Base-by-base conservation (phyloP, 2,113 vertebrate genomes). In the Chaenogobius annularis region DNA sequence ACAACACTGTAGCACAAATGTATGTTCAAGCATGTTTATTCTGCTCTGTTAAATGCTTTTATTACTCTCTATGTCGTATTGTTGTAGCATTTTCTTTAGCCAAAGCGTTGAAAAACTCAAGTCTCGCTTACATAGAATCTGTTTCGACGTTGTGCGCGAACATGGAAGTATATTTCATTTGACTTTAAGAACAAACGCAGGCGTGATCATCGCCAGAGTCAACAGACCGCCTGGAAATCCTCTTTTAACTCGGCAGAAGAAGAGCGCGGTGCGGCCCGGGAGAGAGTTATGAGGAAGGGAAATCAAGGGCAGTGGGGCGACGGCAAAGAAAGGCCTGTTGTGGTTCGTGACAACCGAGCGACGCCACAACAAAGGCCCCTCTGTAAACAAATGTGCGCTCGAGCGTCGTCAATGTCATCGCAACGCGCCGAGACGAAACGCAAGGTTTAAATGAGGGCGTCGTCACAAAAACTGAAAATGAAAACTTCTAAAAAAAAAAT, bases 221-320 rank as follows among this genome's bases (percentile, higher is more conserved):
- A 52, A 50, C 47, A 68, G 58, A 54, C 17, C 68, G 54, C 10
- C 47, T 66, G 66, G 56, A 65, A 72, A 66, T 65, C 75, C 72
- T 72, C 31, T 11, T n/a, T 9, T 70, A 62, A 75, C 83, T 79
- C 17, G 73, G 66, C 52, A 73, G 63, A 43, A 35, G 14, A 4
- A 54, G 56, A 76, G 64, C 43, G 19, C 7, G 19, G 19, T 9
- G 58, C 50, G 72, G 13, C 6, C 55, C 66, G 66, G 64, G 77
- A 23, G 14, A 63, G 52, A 77, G 50, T 74, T 56, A 62, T 74
- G 79, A 70, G 68, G 48, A 23, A 11, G 15, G 66, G 20, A 10
- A 66, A 35, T 7, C 0, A 11, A 50, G 26, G 15, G 7, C 26
- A 67, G 44, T 56, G 63, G 12, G 43, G 50, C 37, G 58, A 2